These are phyloP conservation scores for Apantesis nais DNA, from an alignment of 2,888 invertebrate species.

Conservation along the genomic window DNA sequence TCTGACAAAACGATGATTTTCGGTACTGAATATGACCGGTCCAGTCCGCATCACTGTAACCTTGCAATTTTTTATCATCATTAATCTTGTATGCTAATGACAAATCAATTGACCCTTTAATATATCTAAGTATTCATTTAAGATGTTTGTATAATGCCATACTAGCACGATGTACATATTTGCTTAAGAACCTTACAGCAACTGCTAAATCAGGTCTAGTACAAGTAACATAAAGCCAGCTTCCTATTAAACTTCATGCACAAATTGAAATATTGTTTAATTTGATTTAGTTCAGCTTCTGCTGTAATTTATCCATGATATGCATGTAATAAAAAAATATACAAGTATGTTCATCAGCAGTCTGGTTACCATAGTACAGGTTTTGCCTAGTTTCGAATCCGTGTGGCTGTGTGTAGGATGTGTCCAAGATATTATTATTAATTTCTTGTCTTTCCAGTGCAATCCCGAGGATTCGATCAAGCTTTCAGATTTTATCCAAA, in stretches of 20 bases:
- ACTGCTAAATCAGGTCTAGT: neutral
- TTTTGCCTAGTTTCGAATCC: too few species aligned
- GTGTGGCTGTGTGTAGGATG: too few species aligned
- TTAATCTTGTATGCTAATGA: neutral
- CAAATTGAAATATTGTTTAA: too few species aligned
- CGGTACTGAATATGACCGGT: neutral
- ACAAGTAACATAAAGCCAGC: neutral
- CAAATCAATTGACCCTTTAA: neutral
- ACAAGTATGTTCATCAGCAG: too few species aligned
- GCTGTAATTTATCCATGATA: too few species aligned
- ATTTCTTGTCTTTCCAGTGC: too few species aligned
- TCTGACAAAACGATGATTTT: neutral
- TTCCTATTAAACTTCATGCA: neutral
- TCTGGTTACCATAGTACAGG: too few species aligned
- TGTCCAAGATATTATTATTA: too few species aligned
- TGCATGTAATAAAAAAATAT: too few species aligned
- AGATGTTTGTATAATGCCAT: neutral
- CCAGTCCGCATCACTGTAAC: conserved; percentile 1
- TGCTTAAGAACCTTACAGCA: neutral
- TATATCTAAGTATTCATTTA: neutral
- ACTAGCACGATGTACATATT: neutral
- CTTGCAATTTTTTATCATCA: neutral
- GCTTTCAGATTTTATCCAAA: too few species aligned
- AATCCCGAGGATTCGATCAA: too few species aligned
- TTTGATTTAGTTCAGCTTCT: too few species aligned